Conservation (phyloP, 2,888 invertebrate species). For the Patella ulyssiponensis region DNA sequence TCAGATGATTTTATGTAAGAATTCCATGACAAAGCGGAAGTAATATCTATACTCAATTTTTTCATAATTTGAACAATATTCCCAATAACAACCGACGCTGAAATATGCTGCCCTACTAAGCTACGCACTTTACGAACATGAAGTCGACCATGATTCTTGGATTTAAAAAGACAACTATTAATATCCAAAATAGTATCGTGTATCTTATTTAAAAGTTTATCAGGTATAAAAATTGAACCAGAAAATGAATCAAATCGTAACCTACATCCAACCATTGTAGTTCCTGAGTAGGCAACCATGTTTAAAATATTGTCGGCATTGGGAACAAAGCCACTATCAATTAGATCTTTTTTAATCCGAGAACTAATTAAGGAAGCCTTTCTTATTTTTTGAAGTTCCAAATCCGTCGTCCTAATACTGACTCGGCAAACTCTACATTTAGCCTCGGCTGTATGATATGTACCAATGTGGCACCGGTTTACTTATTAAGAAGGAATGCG, state of each 20-base stretch:
- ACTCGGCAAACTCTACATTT: too few species aligned
- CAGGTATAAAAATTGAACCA: neutral
- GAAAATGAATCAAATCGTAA: neutral
- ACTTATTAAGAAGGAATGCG: too few species aligned
- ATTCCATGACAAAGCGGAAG: slow-evolving; percentile 22
- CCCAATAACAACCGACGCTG: slow-evolving; percentile 31
- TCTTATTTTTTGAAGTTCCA: too few species aligned
- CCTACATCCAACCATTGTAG: neutral
- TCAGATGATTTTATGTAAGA: slow-evolving; percentile 20
- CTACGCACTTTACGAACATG: neutral
- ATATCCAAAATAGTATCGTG: neutral
- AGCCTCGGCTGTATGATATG: too few species aligned
- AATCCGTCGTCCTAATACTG: too few species aligned
- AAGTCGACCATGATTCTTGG: neutral
- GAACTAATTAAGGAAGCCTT: too few species aligned
- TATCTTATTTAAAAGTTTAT: neutral
- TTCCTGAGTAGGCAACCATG: neutral
- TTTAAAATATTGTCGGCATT: too few species aligned
- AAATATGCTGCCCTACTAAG: slow-evolving; percentile 21
- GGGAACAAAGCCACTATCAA: too few species aligned
- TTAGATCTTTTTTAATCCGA: too few species aligned
- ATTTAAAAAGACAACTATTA: neutral
- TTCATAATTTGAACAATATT: slow-evolving; percentile 35
- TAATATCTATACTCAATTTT: slow-evolving; percentile 23
- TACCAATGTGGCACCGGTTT: too few species aligned